Evolutionary conservation across 2,888 invertebrate genomes (phyloP).

Genomic region (Clostera curtula): DNA sequence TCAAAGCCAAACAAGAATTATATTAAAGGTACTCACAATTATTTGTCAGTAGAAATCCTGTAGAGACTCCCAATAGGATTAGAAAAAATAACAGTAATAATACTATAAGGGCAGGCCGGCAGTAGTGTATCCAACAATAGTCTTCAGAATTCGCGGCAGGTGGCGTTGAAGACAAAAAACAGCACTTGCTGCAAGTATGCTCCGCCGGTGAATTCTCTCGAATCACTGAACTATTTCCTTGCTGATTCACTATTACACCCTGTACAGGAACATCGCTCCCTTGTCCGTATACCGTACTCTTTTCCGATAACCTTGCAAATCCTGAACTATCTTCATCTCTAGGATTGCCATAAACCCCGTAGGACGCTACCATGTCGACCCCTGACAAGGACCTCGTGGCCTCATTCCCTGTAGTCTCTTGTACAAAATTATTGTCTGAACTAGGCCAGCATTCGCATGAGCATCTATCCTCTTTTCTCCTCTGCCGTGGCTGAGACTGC

Average conservation of each 20-base stretch:
- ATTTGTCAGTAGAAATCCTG: constrained; percentile 74
- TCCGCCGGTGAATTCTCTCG: constrained; percentile 39
- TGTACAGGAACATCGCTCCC: constrained; percentile 62
- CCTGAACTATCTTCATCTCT: constrained; percentile 69
- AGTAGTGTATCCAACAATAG: constrained; percentile 72
- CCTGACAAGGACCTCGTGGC: constrained; percentile 64
- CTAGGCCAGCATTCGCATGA: constrained; percentile 73
- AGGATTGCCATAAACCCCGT: constrained; percentile 69
- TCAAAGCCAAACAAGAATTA: constrained; percentile 11
- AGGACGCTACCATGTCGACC: constrained; percentile 70
- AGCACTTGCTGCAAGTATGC: constrained; percentile 51
- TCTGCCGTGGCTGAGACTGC: constrained; percentile 49
- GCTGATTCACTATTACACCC: constrained; percentile 70
- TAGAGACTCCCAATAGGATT: constrained; percentile 71
- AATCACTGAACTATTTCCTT: constrained; percentile 68
- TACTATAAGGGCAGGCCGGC: constrained; percentile 70
- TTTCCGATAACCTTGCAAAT: constrained; percentile 59
- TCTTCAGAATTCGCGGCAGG: constrained; percentile 63
- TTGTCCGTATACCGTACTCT: constrained; percentile 55
- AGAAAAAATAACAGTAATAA: constrained; percentile 70
- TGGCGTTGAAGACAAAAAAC: constrained; percentile 43
- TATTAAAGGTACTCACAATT: constrained; percentile 65
- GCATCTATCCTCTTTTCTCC: constrained; percentile 66
- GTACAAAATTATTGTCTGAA: constrained; percentile 55
- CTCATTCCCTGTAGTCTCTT: constrained; percentile 50